Percentiles rank a stretch among this genome's conserved stretches.
Conservation (phyloP, 2,113 vertebrate species). For the Semnornis frantzii region DNA sequence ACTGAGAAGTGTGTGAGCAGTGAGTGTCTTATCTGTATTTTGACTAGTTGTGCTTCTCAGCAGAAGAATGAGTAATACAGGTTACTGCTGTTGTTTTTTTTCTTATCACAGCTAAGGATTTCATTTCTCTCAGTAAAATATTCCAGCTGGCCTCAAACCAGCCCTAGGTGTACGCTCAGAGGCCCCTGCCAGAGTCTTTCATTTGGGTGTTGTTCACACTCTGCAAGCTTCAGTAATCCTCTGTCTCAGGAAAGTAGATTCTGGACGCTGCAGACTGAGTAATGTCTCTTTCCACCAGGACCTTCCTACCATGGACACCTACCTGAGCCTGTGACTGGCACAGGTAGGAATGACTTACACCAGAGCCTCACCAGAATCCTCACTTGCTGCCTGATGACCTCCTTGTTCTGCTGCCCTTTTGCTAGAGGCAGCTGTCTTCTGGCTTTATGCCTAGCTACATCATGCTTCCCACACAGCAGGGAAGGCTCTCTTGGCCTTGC, state of each 20-base stretch:
- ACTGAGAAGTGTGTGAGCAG: no score
- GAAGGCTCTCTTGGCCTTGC: neutral
- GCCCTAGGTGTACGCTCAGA: neutral
- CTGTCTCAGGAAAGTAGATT: slow-evolving; percentile 8
- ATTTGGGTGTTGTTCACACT: neutral
- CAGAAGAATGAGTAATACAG: no score
- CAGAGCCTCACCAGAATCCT: neutral
- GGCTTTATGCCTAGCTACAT: neutral
- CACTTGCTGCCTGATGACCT: neutral
- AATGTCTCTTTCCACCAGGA: neutral
- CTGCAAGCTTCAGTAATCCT: neutral
- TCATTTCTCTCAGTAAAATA: no score
- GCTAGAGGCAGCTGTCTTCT: neutral
- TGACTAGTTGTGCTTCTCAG: no score
- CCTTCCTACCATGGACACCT: neutral
- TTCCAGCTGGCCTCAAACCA: no score
- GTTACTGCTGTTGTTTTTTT: no score
- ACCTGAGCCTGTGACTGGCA: neutral
- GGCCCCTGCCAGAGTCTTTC: neutral
- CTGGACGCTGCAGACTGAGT: neutral
- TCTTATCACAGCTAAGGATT: no score
- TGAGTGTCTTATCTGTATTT: no score
- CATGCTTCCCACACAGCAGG: neutral
- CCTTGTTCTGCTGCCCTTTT: neutral
- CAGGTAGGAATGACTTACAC: neutral